Conservation (phyloP, 1,140 invertebrate species). For the Ceratina calcarata region DNA sequence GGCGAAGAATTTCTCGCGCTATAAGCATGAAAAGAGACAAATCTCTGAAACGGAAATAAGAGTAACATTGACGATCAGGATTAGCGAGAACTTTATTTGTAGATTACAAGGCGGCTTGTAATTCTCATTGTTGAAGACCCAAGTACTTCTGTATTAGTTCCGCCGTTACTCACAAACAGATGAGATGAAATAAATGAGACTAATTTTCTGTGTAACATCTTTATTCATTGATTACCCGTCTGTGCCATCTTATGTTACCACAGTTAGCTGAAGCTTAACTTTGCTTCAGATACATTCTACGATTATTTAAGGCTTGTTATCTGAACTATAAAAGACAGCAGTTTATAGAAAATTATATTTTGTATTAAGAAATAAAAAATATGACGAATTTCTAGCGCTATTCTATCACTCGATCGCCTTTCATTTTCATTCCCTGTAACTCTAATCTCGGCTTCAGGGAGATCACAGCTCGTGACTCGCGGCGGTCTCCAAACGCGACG, state of each 20-base stretch:
- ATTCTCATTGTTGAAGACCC: conserved; percentile 24
- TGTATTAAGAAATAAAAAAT: too few species aligned
- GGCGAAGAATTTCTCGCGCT: background rate
- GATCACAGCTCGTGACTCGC: background rate
- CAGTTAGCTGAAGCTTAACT: too few species aligned
- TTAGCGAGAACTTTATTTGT: conserved; percentile 15
- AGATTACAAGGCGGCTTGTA: conserved; percentile 25
- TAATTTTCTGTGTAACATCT: background rate
- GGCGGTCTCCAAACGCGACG: background rate
- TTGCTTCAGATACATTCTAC: background rate
- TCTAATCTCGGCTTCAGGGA: background rate
- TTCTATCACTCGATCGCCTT: too few species aligned
- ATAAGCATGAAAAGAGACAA: background rate
- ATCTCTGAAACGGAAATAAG: background rate
- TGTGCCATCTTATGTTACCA: too few species aligned
- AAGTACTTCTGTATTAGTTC: conserved; percentile 37
- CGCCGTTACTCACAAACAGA: conserved; percentile 15
- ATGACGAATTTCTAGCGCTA: too few species aligned
- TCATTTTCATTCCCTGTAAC: too few species aligned
- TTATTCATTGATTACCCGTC: background rate
- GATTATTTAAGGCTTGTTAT: too few species aligned
- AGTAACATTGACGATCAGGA: conserved; percentile 4
- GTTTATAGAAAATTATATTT: too few species aligned
- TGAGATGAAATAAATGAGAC: conserved; percentile 52
- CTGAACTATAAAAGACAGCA: too few species aligned